Evolutionary conservation across 2,888 invertebrate genomes (phyloP).

Genomic region (Antheraea assamensis): DNA sequence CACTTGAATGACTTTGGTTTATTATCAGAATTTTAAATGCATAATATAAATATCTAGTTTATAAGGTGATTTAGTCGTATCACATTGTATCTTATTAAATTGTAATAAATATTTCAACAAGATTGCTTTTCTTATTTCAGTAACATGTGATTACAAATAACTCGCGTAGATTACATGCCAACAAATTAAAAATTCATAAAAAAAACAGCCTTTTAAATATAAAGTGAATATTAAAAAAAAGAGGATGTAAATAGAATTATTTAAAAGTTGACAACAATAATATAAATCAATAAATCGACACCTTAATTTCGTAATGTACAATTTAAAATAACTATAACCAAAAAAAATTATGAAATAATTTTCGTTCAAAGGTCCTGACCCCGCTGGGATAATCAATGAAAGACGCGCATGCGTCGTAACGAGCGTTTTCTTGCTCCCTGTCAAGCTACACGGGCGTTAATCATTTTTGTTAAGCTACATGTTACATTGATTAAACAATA

Average conservation of each 20-base stretch:
- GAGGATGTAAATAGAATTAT: not conserved
- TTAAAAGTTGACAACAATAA: not conserved
- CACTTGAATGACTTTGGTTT: not conserved
- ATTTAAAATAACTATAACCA: not conserved
- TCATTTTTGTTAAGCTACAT: slow-evolving; percentile 30
- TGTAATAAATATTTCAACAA: not conserved
- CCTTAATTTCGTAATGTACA: not conserved
- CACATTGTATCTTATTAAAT: not conserved
- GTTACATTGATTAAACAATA: slow-evolving; percentile 15
- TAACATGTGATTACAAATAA: not conserved
- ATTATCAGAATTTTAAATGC: slow-evolving; percentile 1
- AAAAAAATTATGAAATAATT: not conserved
- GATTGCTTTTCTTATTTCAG: not conserved
- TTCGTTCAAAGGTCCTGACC: slow-evolving; percentile 16
- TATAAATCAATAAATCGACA: not conserved
- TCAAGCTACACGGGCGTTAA: slow-evolving; percentile 49
- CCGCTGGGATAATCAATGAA: slow-evolving; percentile 63
- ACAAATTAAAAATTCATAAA: too few relatives aligned
- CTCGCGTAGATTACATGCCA: not conserved
- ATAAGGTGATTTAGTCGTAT: not conserved
- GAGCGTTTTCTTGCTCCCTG: slow-evolving; percentile 43
- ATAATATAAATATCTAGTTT: not conserved
- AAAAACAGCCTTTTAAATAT: too few relatives aligned
- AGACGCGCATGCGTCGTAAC: slow-evolving; percentile 61
- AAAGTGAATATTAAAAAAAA: not conserved